A percentile compares a stretch with the other conserved stretches of the same genome.
Evolutionary conservation across 2,888 invertebrate species (phyloP).

Genomic region (Hartigia nigra): DNA sequence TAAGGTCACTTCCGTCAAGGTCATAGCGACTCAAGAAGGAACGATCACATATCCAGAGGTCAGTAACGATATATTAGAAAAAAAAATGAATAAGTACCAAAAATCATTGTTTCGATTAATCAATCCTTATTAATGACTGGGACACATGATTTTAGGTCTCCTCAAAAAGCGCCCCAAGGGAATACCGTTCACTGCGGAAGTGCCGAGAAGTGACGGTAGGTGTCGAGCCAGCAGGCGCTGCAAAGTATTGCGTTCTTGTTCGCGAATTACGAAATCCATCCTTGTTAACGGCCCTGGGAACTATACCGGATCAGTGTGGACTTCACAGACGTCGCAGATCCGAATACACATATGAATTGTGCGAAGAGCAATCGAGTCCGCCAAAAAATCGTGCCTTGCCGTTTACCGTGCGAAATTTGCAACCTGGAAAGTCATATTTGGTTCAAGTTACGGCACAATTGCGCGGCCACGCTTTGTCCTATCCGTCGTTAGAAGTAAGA

Average conservation of each 20-base stretch:
- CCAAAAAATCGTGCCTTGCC: conserved; percentile 48
- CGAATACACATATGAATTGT: conserved; percentile 51
- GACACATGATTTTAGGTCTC: conserved; percentile 40
- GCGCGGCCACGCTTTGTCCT: conserved; percentile 53
- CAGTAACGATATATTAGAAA: conserved; percentile 4
- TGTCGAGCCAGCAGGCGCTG: conserved; percentile 54
- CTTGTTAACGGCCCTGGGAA: conserved; percentile 41
- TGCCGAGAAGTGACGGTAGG: conserved; percentile 57
- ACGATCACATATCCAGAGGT: conserved; percentile 54
- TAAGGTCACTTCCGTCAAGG: conserved; percentile 57
- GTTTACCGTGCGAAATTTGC: conserved; percentile 51
- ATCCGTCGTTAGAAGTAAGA: conserved; percentile 53
- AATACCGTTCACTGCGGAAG: conserved; percentile 48
- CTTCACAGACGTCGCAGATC: conserved; percentile 54
- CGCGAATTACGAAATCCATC: conserved; percentile 47
- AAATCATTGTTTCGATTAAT: neutral
- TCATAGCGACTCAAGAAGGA: conserved; percentile 56
- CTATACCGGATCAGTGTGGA: conserved; percentile 54
- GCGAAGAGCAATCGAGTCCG: conserved; percentile 50
- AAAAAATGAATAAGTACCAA: neutral
- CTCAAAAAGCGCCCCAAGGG: conserved; percentile 47
- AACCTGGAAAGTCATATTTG: conserved; percentile 54
- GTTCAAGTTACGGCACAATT: conserved; percentile 56
- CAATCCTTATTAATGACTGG: neutral
- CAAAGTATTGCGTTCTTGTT: conserved; percentile 55